A percentile compares a stretch with the other conserved stretches of the same genome.
These are phyloP conservation scores for Drosophila sp. DNA, from an alignment of 1,140 invertebrate genomes.

Conservation along the genomic window DNA sequence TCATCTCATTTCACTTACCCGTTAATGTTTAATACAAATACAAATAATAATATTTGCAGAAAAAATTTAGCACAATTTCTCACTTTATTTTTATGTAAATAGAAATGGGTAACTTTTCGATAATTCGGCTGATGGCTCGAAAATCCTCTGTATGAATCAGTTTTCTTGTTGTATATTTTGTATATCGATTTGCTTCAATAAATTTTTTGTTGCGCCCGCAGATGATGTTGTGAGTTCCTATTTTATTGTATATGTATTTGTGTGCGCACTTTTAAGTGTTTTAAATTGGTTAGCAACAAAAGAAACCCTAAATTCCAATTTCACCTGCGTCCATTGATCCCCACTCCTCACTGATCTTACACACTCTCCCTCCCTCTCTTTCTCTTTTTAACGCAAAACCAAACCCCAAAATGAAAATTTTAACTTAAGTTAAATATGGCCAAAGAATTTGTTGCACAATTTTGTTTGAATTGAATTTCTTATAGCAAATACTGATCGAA, in stretches of 20 bases:
- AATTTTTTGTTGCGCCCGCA: conserved; percentile 38
- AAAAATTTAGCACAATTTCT: conserved; percentile 43
- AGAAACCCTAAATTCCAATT: conserved; percentile 22
- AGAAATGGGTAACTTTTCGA: conserved; percentile 2
- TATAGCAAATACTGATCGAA: conserved; percentile 82
- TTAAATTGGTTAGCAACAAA: conserved; percentile 62
- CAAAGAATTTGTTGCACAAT: conserved; percentile 63
- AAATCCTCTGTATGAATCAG: conserved; percentile 32
- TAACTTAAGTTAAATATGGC: conserved; percentile 30
- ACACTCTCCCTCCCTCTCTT: conserved; percentile 9
- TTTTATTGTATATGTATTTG: conserved; percentile 40
- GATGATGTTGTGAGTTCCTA: background rate
- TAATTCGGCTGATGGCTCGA: background rate
- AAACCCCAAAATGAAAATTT: conserved; percentile 38
- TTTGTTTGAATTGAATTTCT: conserved; percentile 63
- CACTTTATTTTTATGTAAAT: conserved; percentile 20
- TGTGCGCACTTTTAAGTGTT: conserved; percentile 67
- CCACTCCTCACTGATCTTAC: conserved; percentile 19
- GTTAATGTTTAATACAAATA: conserved; percentile 12
- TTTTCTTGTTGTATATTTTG: conserved; percentile 47
- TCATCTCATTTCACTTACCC: background rate
- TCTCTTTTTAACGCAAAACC: conserved; percentile 76
- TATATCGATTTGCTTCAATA: conserved; percentile 56
- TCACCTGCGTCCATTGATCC: conserved; percentile 1
- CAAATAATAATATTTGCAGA: conserved; percentile 34